These are phyloP conservation scores for Rhodinocichla rosea DNA, from an alignment of 2,113 vertebrate species.

Conservation along the genomic window DNA sequence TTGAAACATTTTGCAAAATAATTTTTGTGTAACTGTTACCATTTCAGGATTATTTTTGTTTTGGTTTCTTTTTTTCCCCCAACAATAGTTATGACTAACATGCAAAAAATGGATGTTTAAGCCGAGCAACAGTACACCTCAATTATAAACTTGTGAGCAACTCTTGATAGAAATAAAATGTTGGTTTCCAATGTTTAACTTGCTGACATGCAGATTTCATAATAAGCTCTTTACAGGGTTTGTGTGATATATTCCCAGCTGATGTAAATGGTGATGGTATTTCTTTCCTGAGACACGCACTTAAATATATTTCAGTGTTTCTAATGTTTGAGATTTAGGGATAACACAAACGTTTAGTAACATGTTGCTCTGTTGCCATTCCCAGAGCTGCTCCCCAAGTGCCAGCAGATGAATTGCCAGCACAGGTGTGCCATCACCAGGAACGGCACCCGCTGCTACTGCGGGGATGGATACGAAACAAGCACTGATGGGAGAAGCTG, in stretches of 20 bases:
- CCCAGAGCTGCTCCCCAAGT: conserved; percentile 87
- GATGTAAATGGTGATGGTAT: accelerated
- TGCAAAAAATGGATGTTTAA: background rate
- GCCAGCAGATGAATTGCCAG: conserved; percentile 88
- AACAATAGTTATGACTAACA: background rate
- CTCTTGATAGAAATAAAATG: background rate
- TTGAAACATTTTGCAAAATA: background rate
- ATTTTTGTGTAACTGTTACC: background rate
- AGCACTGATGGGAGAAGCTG: conserved; percentile 85
- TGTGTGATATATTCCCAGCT: background rate
- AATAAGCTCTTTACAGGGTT: background rate
- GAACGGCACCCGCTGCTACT: conserved; percentile 90
- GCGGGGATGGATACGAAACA: conserved; percentile 86
- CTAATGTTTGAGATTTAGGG: background rate
- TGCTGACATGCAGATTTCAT: background rate
- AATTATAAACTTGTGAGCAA: background rate
- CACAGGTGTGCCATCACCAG: conserved; percentile 88
- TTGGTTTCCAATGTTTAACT: background rate
- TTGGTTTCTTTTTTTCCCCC: background rate
- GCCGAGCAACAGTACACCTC: background rate
- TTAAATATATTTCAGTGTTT: background rate
- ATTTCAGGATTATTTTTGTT: background rate
- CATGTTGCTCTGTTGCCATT: background rate
- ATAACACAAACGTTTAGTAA: background rate
- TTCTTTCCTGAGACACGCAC: background rate